Evolutionary conservation across 2,113 vertebrate genomes (phyloP).

Genomic region (Excalfactoria chinensis): DNA sequence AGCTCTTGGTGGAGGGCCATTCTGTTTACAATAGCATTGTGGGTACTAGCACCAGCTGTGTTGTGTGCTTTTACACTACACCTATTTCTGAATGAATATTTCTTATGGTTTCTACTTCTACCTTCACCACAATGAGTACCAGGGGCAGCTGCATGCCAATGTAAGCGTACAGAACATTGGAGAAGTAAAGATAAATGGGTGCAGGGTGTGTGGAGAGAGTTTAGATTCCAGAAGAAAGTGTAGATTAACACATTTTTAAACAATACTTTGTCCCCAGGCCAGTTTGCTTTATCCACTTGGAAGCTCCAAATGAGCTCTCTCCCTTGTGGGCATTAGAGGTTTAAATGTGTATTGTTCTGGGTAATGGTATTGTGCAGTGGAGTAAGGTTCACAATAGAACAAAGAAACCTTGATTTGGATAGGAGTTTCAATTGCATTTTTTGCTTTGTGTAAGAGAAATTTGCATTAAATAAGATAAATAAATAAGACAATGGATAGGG

Average conservation of each 20-base stretch:
- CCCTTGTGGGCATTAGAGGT: slow-evolving; percentile 14
- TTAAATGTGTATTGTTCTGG: slow-evolving; percentile 60
- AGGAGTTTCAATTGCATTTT: slow-evolving; percentile 12
- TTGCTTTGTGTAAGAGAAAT: slow-evolving; percentile 51
- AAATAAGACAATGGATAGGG: slow-evolving; percentile 43
- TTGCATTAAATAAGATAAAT: slow-evolving; percentile 54
- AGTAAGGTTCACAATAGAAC: slow-evolving; percentile 58
- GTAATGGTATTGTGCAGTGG: slow-evolving; percentile 35
- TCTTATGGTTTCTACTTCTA: background rate
- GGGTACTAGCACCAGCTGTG: background rate
- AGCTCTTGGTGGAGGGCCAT: background rate
- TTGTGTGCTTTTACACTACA: background rate
- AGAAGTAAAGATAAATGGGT: background rate
- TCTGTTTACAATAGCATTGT: background rate
- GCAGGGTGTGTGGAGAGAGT: background rate
- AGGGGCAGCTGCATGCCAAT: background rate
- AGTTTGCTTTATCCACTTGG: background rate
- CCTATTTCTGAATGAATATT: background rate
- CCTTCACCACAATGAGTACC: background rate
- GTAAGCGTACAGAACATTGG: background rate
- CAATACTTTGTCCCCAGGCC: background rate
- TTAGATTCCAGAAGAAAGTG: background rate
- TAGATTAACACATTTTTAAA: background rate
- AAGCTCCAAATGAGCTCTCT: background rate
- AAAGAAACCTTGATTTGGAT: slow-evolving; percentile 61